A percentile compares a stretch with the other conserved stretches of the same genome.
Evolutionary conservation across 2,888 invertebrate genomes (phyloP).

Genomic region (Argynnis bischoffii): DNA sequence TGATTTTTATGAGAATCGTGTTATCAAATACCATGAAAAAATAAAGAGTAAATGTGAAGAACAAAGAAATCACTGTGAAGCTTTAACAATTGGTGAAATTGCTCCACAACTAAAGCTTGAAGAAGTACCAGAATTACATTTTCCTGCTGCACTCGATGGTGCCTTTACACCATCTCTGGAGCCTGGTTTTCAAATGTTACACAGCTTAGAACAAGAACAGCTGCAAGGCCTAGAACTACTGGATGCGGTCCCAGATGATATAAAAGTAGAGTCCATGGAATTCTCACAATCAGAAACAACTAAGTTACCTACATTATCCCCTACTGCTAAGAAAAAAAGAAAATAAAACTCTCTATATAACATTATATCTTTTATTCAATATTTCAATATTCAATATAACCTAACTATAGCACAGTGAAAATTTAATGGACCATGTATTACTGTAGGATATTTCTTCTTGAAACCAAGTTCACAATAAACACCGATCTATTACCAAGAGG

Average conservation of each 20-base stretch:
- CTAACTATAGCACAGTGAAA: too few relatives aligned
- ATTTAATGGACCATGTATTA: too few relatives aligned
- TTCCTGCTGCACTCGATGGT: slow-evolving; percentile 76
- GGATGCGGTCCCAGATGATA: slow-evolving; percentile 69
- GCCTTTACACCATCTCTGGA: slow-evolving; percentile 83
- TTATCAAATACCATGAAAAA: slow-evolving; percentile 67
- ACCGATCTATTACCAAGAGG: too few relatives aligned
- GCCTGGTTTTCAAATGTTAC: slow-evolving; percentile 85
- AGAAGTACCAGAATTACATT: slow-evolving; percentile 80
- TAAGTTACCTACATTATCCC: slow-evolving; percentile 63
- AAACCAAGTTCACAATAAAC: too few relatives aligned
- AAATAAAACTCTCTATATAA: slow-evolving; percentile 53
- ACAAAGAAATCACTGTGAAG: slow-evolving; percentile 60
- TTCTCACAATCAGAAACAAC: slow-evolving; percentile 66
- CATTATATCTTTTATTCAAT: slow-evolving; percentile 22
- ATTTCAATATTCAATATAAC: background rate
- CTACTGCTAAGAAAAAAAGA: slow-evolving; percentile 72
- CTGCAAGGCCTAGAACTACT: slow-evolving; percentile 70
- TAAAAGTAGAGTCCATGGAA: slow-evolving; percentile 73
- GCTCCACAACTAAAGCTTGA: slow-evolving; percentile 71
- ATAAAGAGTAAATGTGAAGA: slow-evolving; percentile 63
- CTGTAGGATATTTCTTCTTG: too few relatives aligned
- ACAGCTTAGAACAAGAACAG: slow-evolving; percentile 84
- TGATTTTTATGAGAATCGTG: slow-evolving; percentile 69
- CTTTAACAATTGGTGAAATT: slow-evolving; percentile 62